These are phyloP conservation scores for Tarsius wallacei DNA, from an alignment of 2,797 vertebrate genomes.

Conservation along the genomic window DNA sequence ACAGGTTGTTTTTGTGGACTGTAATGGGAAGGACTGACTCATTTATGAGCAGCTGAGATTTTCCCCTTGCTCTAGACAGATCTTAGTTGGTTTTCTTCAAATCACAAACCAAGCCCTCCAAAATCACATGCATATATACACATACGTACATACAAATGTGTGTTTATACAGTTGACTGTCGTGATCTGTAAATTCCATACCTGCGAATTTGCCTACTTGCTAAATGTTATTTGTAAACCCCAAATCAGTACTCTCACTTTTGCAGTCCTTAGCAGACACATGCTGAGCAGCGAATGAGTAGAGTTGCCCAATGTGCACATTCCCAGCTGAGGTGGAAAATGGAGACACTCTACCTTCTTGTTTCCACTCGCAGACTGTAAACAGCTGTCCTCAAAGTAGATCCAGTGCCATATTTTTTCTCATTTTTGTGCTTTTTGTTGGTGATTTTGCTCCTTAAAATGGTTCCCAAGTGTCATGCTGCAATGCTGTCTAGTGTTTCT, in stretches of 20 bases:
- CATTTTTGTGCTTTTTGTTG: not conserved
- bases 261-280: too few relatives aligned
- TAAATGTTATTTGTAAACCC: not conserved
- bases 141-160: not conserved
- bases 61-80: not conserved
- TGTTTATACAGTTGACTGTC: not conserved
- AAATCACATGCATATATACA: fast-evolving
- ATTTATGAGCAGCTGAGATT: not conserved
- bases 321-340: not conserved
- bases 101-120: not conserved
- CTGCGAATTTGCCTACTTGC: not conserved
- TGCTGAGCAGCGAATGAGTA: not conserved
- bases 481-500: not conserved
- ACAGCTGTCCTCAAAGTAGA: not conserved
- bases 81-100: conserved; percentile 30
- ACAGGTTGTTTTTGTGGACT: not conserved
- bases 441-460: not conserved
- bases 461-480: not conserved
- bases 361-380: not conserved
- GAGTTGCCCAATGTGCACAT: not conserved
- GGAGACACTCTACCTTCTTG: not conserved
- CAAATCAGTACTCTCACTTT: not conserved
- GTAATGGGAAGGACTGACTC: not conserved
- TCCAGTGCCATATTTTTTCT: not conserved
- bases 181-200: not conserved